Percentiles rank a stretch among this genome's conserved stretches.
Evolutionary conservation across 2,113 vertebrate genomes (phyloP).

Genomic region (Cromileptes altivelis): DNA sequence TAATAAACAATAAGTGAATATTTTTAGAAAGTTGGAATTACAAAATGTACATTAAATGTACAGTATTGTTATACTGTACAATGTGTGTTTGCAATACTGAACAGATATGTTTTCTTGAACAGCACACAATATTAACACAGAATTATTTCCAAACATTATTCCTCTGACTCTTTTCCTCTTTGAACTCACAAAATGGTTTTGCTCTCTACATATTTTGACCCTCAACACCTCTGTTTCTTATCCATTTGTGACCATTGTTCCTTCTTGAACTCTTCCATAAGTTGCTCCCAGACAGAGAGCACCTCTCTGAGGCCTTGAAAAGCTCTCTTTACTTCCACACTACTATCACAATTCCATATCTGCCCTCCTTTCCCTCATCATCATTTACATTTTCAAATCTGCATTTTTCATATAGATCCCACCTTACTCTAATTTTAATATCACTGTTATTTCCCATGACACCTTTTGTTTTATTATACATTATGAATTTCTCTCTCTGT

Average conservation of each 20-base stretch:
- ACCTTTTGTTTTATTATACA: conserved; percentile 89
- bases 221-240: background rate
- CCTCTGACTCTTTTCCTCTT: background rate
- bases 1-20: background rate
- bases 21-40: background rate
- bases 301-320: conserved; percentile 32
- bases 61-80: background rate
- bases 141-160: background rate
- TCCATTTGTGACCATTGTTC: conserved; percentile 5
- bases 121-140: background rate
- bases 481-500: conserved; percentile 83
- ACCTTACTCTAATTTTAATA: conserved; percentile 88
- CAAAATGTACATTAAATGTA: background rate
- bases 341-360: conserved; percentile 61
- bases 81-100: background rate
- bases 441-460: conserved; percentile 88
- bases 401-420: conserved; percentile 86
- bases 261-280: background rate
- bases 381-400: conserved; percentile 86
- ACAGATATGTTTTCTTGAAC: background rate
- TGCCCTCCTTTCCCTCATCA: conserved; percentile 70
- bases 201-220: conserved; percentile 7
- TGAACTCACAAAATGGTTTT: background rate
- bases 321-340: conserved; percentile 43
- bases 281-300: background rate